Conservation (phyloP, 2,888 invertebrate species). For the Callyntrura guangdongensis region DNA sequence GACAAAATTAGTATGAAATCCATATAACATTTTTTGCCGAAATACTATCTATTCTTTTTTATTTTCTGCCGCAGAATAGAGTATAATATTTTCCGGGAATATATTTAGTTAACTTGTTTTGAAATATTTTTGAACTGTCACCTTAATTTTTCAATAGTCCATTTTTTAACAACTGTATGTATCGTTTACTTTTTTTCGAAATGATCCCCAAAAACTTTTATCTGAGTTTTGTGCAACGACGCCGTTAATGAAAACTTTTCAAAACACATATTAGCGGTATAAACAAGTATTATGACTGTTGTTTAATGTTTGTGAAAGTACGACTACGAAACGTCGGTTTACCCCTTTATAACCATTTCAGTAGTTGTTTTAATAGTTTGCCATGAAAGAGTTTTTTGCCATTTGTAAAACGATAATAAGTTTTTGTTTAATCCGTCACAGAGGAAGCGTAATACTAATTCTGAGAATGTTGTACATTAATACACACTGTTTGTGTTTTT, state of each 20-base stretch:
- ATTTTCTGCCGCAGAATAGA: background rate
- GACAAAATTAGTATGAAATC: background rate
- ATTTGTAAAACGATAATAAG: background rate
- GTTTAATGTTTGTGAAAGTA: background rate
- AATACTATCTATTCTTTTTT: background rate
- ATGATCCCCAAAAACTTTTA: constrained; percentile 1
- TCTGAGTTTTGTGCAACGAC: background rate
- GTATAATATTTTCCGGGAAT: background rate
- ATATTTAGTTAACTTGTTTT: background rate
- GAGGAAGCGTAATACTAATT: background rate
- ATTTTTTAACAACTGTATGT: background rate
- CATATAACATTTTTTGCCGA: background rate
- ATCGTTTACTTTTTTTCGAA: background rate
- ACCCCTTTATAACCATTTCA: background rate
- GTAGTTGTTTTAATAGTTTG: constrained; percentile 28
- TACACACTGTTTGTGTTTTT: background rate
- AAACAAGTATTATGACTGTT: background rate
- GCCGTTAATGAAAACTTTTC: constrained; percentile 8
- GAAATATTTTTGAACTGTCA: constrained; percentile 1
- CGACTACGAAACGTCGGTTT: background rate
- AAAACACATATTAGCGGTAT: background rate
- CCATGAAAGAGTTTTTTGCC: background rate
- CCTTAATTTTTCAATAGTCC: background rate
- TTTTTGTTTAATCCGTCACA: constrained; percentile 37
- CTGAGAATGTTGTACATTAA: constrained; percentile 10